These are phyloP conservation scores for Leucozona laternaria DNA, from an alignment of 2,888 invertebrate genomes.

Conservation along the genomic window DNA sequence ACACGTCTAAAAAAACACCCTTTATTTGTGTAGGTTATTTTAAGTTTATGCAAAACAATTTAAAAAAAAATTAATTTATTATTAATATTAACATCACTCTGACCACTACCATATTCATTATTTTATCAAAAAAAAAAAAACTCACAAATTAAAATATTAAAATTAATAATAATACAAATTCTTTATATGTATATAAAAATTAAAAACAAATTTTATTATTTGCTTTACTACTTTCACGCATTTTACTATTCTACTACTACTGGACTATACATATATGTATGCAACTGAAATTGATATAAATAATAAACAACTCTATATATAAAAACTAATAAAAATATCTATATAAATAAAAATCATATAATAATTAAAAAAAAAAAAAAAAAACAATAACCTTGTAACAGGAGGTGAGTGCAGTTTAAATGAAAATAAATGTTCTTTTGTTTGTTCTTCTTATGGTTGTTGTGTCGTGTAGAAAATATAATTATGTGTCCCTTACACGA, in stretches of 20 bases:
- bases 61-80: too few relatives aligned
- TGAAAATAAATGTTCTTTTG: slow-evolving; percentile 23
- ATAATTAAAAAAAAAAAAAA: slow-evolving; percentile 53
- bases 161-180: too few relatives aligned
- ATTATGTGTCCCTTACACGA: not conserved
- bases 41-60: too few relatives aligned
- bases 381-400: slow-evolving; percentile 66
- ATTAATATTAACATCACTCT: too few relatives aligned
- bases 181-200: too few relatives aligned
- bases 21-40: too few relatives aligned
- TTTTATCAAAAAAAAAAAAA: too few relatives aligned
- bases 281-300: slow-evolving; percentile 58
- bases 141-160: too few relatives aligned
- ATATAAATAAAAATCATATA: slow-evolving; percentile 58
- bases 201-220: slow-evolving; percentile 26
- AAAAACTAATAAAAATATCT: slow-evolving; percentile 21
- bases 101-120: too few relatives aligned
- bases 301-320: slow-evolving; percentile 23
- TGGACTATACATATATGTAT: slow-evolving; percentile 52
- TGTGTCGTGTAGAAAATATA: slow-evolving; percentile 27
- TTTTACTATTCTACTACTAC: slow-evolving; percentile 70
- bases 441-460: slow-evolving; percentile 46
- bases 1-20: too few relatives aligned
- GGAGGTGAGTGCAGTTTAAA: slow-evolving; percentile 74
- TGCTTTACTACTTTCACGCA: slow-evolving; percentile 75